A percentile compares a stretch with the other conserved stretches of the same genome.
phyloP scores from a whole-genome alignment of 2,113 vertebrate genomes.

The Procavia capensis region DNA sequence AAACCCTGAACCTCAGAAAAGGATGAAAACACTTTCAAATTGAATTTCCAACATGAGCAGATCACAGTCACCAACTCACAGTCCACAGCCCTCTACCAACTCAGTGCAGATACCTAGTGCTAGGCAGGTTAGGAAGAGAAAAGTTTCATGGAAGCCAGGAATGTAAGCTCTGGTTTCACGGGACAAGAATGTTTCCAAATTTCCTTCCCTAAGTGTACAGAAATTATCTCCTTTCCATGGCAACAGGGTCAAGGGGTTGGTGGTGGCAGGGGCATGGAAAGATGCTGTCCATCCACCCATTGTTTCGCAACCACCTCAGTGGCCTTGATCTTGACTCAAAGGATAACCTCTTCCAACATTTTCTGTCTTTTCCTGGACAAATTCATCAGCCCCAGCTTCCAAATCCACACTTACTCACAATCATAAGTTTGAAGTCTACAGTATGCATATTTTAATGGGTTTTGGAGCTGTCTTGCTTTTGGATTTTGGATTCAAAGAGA shows the following conservation, averaged over 20 bases:
- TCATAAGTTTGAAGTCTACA: not conserved
- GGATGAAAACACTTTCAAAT: constrained; percentile 66
- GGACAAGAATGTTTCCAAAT: not conserved
- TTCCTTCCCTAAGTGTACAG: not conserved
- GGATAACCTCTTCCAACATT: not conserved
- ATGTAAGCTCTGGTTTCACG: not conserved
- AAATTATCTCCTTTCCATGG: not conserved
- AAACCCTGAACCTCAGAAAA: constrained; percentile 77
- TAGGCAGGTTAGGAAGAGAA: not conserved
- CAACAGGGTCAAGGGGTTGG: not conserved
- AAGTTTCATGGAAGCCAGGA: not conserved
- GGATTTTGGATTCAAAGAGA: not conserved
- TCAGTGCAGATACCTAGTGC: not conserved
- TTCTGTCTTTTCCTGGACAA: not conserved
- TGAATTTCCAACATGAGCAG: constrained; percentile 54
- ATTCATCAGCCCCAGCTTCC: not conserved
- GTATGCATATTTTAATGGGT: not conserved
- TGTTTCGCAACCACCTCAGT: constrained; percentile 14
- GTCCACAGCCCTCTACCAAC: not conserved
- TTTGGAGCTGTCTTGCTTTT: not conserved
- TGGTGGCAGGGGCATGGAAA: not conserved
- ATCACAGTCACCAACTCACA: constrained; percentile 37
- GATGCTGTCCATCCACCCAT: not conserved
- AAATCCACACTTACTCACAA: not conserved
- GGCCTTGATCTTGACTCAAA: not conserved